Evolutionary conservation across 2,888 invertebrate species (phyloP).

Genomic region (Ectropis crepuscularia): DNA sequence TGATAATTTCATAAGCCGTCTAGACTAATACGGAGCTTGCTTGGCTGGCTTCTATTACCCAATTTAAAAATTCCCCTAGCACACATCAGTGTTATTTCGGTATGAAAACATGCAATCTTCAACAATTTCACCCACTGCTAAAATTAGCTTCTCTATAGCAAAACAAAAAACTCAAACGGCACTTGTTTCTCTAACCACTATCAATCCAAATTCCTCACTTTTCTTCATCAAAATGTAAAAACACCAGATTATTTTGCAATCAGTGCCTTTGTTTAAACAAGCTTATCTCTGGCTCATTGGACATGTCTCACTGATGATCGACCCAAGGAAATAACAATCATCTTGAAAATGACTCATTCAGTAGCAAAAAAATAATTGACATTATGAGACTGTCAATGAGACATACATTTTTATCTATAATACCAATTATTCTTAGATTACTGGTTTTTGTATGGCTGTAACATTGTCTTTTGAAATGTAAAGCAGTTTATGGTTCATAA

Average conservation of each 20-base stretch:
- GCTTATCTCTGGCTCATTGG: conserved; percentile 20
- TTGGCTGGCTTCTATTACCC: neutral
- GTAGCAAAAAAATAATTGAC: conserved; percentile 51
- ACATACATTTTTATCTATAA: conserved; percentile 42
- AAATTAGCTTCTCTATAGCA: neutral
- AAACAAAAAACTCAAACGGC: conserved; percentile 6
- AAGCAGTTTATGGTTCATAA: conserved; percentile 15
- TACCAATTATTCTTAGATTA: conserved; percentile 37
- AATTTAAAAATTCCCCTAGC: neutral
- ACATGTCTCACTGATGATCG: conserved; percentile 48
- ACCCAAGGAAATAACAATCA: conserved; percentile 55
- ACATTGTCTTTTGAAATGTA: conserved; percentile 19
- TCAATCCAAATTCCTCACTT: conserved; percentile 6
- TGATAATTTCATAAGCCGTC: too few relatives aligned
- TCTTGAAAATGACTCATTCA: conserved; percentile 46
- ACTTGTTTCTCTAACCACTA: conserved; percentile 7
- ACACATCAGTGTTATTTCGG: neutral
- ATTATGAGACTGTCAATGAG: conserved; percentile 48
- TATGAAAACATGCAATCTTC: neutral
- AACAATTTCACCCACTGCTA: neutral
- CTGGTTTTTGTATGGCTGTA: conserved; percentile 31
- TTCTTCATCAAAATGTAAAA: conserved; percentile 17
- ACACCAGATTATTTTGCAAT: conserved; percentile 18
- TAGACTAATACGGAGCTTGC: too few relatives aligned
- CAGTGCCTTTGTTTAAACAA: conserved; percentile 25